Evolutionary conservation across 2,797 vertebrate species (phyloP).

Genomic region (Toxotes lorentzi): DNA sequence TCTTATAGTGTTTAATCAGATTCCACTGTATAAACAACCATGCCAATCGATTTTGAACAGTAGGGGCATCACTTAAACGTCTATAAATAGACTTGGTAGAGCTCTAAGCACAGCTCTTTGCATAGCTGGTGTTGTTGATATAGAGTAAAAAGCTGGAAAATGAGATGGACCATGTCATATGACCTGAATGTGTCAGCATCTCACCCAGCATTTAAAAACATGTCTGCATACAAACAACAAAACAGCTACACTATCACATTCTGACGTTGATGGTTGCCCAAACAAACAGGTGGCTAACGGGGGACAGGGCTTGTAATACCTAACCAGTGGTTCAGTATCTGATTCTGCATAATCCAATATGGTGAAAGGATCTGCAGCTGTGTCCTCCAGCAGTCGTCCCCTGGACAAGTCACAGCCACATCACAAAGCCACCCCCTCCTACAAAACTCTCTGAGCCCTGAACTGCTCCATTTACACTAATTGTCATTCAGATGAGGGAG

Average conservation of each 20-base stretch:
- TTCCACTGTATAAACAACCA: constrained; percentile 1
- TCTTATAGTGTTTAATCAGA: background rate
- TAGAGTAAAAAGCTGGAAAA: constrained; percentile 21
- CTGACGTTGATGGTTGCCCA: background rate
- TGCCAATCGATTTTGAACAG: constrained; percentile 2
- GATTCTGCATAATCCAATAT: constrained; percentile 27
- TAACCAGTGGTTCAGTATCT: constrained; percentile 20
- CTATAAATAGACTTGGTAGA: constrained; percentile 15
- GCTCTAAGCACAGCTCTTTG: constrained; percentile 11
- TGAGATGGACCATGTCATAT: constrained; percentile 24
- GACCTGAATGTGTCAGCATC: constrained; percentile 71
- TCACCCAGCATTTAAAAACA: constrained; percentile 40
- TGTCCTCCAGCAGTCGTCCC: constrained; percentile 23
- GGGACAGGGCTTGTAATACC: background rate
- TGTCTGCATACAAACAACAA: constrained; percentile 24
- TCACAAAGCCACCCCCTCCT: constrained; percentile 44
- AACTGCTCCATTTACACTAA: constrained; percentile 76
- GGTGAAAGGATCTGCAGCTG: constrained; percentile 29
- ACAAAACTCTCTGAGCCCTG: constrained; percentile 17
- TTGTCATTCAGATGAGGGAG: constrained; percentile 81
- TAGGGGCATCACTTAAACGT: constrained; percentile 4
- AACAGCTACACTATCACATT: background rate
- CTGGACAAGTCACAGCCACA: constrained; percentile 33
- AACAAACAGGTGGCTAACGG: constrained; percentile 22
- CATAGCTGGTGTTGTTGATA: constrained; percentile 22